These are phyloP conservation scores for Drosophila falleni DNA, from an alignment of 2,888 invertebrate species.

Conservation along the genomic window DNA sequence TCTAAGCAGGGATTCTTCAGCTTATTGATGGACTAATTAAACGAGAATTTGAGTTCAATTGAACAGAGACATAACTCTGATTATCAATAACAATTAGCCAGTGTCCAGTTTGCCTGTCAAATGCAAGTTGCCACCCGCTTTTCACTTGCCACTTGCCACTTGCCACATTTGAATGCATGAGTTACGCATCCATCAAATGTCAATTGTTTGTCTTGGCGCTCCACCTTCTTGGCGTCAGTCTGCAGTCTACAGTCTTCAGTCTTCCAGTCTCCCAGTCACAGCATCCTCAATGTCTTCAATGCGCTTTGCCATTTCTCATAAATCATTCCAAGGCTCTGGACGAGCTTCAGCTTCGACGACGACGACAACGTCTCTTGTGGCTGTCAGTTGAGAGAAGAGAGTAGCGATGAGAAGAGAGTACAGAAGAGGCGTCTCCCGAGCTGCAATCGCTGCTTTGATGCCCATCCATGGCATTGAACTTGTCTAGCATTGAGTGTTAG, in stretches of 20 bases:
- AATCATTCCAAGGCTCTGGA: slow-evolving; percentile 71
- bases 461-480: slow-evolving; percentile 80
- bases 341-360: slow-evolving; percentile 52
- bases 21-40: slow-evolving; percentile 78
- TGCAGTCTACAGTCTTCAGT: neutral
- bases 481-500: slow-evolving; percentile 74
- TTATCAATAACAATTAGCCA: slow-evolving; percentile 83
- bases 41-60: slow-evolving; percentile 51
- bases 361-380: slow-evolving; percentile 41
- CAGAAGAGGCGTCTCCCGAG: slow-evolving; percentile 16
- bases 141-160: slow-evolving; percentile 12
- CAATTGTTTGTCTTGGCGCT: slow-evolving; percentile 80
- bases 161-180: slow-evolving; percentile 75
- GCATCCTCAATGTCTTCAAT: slow-evolving; percentile 37
- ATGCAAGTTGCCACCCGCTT: slow-evolving; percentile 45
- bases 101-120: slow-evolving; percentile 65
- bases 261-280: neutral
- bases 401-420: neutral
- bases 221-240: slow-evolving; percentile 55
- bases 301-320: slow-evolving; percentile 72
- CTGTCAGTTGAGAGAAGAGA: slow-evolving; percentile 35
- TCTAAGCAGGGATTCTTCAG: neutral
- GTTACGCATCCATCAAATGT: slow-evolving; percentile 82
- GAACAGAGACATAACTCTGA: slow-evolving; percentile 66
- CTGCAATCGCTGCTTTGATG: slow-evolving; percentile 63